A percentile compares a stretch with the other conserved stretches of the same genome.
Conservation (phyloP, 2,113 vertebrate genomes). For the Ancistrus triradiatus region DNA sequence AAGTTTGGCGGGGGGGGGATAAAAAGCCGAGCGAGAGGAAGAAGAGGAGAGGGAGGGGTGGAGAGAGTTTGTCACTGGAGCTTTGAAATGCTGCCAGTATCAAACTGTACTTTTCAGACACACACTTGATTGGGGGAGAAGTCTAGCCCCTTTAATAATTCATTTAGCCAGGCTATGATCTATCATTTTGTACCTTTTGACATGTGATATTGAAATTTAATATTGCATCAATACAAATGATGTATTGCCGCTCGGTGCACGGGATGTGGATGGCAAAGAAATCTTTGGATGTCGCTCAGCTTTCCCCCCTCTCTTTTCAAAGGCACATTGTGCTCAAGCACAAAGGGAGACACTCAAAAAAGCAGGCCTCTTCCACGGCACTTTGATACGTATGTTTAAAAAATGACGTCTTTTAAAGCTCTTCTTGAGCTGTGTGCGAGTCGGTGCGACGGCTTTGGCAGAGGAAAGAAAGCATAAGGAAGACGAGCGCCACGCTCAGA, state of each 20-base stretch:
- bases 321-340: constrained; percentile 60
- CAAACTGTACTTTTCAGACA: constrained; percentile 69
- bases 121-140: constrained; percentile 71
- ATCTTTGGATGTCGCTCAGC: constrained; percentile 54
- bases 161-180: constrained; percentile 77
- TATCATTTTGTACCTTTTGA: constrained; percentile 82
- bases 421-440: constrained; percentile 40
- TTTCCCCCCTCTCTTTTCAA: constrained; percentile 41
- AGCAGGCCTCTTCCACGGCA: constrained; percentile 50
- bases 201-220: constrained; percentile 80
- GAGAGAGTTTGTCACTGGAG: constrained; percentile 55
- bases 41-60: constrained; percentile 50
- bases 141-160: constrained; percentile 75
- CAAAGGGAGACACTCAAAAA: constrained; percentile 53
- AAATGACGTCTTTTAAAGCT: constrained; percentile 65
- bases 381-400: constrained; percentile 72
- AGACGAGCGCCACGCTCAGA: constrained; percentile 63
- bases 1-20: constrained; percentile 38
- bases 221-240: constrained; percentile 79
- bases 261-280: constrained; percentile 67
- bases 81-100: constrained; percentile 72
- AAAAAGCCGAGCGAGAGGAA: constrained; percentile 51
- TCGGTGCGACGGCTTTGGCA: constrained; percentile 48
- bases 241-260: constrained; percentile 67
- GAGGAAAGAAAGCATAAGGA: constrained; percentile 47